Conservation (phyloP, 2,888 invertebrate genomes). For the Meiosimyza decipiens region DNA sequence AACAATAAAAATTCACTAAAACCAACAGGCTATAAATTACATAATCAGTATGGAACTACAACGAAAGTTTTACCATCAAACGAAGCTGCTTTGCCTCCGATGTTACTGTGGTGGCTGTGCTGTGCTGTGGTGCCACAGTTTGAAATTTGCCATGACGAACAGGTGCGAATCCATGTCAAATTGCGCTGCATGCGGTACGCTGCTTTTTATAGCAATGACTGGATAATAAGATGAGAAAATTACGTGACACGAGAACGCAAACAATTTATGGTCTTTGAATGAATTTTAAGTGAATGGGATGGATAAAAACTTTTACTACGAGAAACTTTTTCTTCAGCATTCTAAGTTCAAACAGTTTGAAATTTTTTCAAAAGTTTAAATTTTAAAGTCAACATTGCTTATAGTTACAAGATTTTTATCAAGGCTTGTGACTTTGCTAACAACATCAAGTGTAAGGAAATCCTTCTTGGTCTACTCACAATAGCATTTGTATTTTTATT, state of each 20-base stretch:
- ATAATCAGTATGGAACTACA: not conserved
- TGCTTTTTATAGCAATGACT: slow-evolving; percentile 2
- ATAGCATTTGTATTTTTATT: too few relatives aligned
- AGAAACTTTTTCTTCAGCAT: too few relatives aligned
- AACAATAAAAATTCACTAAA: slow-evolving; percentile 4
- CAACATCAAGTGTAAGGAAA: too few relatives aligned
- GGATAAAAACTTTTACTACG: too few relatives aligned
- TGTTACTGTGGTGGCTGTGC: slow-evolving; percentile 18
- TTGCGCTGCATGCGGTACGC: slow-evolving; percentile 25
- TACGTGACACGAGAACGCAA: not conserved
- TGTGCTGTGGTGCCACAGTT: slow-evolving; percentile 16
- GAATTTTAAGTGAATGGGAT: too few relatives aligned
- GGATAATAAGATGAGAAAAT: slow-evolving; percentile 13
- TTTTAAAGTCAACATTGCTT: too few relatives aligned
- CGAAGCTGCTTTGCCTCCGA: slow-evolving; percentile 11
- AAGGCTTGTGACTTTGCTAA: too few relatives aligned
- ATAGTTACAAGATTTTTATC: too few relatives aligned
- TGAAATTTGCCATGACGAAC: slow-evolving; percentile 20
- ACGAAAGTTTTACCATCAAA: not conserved
- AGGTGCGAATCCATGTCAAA: slow-evolving; percentile 28
- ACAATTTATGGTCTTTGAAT: not conserved
- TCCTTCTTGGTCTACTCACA: too few relatives aligned
- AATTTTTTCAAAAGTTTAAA: too few relatives aligned
- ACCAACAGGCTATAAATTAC: slow-evolving; percentile 9
- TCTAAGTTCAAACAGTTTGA: too few relatives aligned